Conservation (phyloP, 2,113 vertebrate genomes). For the Scopus umbretta region DNA sequence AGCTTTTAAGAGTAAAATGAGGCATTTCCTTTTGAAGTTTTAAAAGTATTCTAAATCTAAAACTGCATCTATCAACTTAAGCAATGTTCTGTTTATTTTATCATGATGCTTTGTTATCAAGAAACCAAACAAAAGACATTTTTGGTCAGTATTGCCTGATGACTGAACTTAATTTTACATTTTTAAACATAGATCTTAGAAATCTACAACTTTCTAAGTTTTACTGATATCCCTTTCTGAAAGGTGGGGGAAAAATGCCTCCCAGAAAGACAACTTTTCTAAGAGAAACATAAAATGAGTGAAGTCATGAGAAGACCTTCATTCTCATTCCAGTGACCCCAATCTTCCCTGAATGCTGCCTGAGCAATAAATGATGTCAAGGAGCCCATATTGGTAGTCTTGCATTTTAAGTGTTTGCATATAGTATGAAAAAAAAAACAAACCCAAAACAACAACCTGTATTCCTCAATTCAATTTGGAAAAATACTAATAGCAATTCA, state of each 20-base stretch:
- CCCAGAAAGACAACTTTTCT: background rate
- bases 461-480: background rate
- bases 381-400: background rate
- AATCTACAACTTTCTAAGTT: background rate
- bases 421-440: background rate
- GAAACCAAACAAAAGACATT: background rate
- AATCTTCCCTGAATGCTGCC: background rate
- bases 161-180: background rate
- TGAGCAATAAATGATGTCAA: background rate
- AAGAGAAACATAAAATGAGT: background rate
- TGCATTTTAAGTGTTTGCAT: background rate
- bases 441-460: background rate
- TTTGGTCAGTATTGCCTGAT: background rate
- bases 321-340: background rate
- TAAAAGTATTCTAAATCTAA: background rate
- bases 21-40: background rate
- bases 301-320: background rate
- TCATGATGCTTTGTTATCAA: background rate
- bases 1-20: background rate
- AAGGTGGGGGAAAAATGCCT: background rate
- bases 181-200: slow-evolving; percentile 32
- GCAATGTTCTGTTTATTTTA: background rate
- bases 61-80: background rate
- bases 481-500: background rate
- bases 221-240: background rate